These are phyloP conservation scores for Speoplatyrhinus poulsoni DNA, from an alignment of 2,113 vertebrate species.

Conservation along the genomic window DNA sequence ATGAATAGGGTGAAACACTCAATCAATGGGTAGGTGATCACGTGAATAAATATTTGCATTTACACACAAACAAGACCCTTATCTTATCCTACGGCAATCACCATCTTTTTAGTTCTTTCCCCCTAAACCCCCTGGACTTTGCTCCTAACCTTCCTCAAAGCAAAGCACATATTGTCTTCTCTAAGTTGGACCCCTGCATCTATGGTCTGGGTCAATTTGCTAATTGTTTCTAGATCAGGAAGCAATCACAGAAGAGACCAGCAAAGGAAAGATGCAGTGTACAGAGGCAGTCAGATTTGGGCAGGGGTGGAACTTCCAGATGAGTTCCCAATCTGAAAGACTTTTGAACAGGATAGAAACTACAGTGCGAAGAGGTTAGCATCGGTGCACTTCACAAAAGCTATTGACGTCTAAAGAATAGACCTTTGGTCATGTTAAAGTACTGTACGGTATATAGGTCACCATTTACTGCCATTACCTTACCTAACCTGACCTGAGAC, in stretches of 20 bases:
- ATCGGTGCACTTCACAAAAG: neutral
- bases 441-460: neutral
- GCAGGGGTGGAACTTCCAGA: conserved; percentile 36
- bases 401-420: neutral
- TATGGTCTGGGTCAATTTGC: conserved; percentile 38
- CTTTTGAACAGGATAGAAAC: conserved; percentile 26
- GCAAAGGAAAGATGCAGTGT: conserved; percentile 32
- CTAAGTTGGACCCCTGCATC: conserved; percentile 11
- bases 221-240: conserved; percentile 61
- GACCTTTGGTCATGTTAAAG: neutral
- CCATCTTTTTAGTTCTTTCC: neutral
- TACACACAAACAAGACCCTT: too few relatives aligned
- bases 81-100: too few relatives aligned
- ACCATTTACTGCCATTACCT: neutral
- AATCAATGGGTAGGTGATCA: too few relatives aligned
- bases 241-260: conserved; percentile 29
- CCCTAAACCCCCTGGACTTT: neutral
- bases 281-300: conserved; percentile 35
- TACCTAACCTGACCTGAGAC: neutral
- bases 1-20: too few relatives aligned
- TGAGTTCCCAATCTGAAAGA: conserved; percentile 44
- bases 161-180: conserved; percentile 5
- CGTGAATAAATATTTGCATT: too few relatives aligned
- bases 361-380: neutral
- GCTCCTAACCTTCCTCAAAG: neutral